phyloP scores from a whole-genome alignment of 2,113 vertebrate species.

The Noctilio leporinus region DNA sequence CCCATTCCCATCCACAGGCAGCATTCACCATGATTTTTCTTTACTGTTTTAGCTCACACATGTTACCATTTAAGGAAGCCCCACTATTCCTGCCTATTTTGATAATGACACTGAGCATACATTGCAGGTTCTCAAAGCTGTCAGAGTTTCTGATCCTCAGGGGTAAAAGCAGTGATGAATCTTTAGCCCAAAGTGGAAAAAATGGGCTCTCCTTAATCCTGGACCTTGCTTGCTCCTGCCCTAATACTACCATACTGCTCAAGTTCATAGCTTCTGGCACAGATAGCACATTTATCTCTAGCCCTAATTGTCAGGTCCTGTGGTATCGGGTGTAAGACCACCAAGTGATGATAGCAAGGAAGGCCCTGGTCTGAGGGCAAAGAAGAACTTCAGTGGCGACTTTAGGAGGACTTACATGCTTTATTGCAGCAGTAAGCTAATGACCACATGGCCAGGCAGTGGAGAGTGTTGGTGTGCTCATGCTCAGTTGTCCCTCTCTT shows the following conservation, averaged over 20 bases:
- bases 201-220: neutral
- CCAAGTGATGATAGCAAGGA: too few relatives aligned
- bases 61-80: neutral
- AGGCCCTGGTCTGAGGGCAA: too few relatives aligned
- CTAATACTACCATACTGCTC: neutral
- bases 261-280: neutral
- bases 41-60: neutral
- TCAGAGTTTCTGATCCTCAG: neutral
- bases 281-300: neutral
- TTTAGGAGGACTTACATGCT: too few relatives aligned
- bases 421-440: too few relatives aligned
- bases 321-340: too few relatives aligned
- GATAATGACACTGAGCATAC: neutral
- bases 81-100: neutral
- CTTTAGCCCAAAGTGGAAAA: neutral
- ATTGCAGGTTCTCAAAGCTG: neutral
- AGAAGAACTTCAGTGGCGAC: too few relatives aligned
- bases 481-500: too few relatives aligned
- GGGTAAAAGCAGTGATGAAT: neutral
- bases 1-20: neutral
- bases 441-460: too few relatives aligned
- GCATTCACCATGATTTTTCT: neutral
- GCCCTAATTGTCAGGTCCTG: too few relatives aligned
- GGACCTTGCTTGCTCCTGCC: neutral
- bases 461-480: too few relatives aligned